These are phyloP conservation scores for Penelope pileata DNA, from an alignment of 2,113 vertebrate genomes.

Conservation along the genomic window DNA sequence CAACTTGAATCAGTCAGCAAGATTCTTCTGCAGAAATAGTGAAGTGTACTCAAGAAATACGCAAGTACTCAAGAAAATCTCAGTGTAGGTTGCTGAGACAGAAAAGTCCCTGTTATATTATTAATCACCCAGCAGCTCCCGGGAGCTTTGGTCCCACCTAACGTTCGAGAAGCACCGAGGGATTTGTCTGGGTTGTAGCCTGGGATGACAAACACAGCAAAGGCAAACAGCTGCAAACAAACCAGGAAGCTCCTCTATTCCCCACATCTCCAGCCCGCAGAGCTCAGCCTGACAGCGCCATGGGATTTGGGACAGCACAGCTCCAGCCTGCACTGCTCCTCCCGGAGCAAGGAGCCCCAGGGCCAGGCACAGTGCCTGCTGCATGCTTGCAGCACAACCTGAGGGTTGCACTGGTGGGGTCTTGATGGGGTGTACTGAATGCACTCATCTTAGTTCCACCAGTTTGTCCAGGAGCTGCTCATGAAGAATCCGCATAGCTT, in stretches of 20 bases:
- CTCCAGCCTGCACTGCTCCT: too few species aligned
- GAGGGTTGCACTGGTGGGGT: background rate
- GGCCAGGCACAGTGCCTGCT: background rate
- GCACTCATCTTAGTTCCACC: background rate
- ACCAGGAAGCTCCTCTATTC: background rate
- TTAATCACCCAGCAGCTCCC: background rate
- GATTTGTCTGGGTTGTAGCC: background rate
- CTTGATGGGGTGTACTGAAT: background rate
- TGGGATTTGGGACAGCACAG: background rate
- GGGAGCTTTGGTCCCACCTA: background rate
- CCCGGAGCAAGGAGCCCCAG: background rate
- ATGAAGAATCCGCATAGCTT: background rate
- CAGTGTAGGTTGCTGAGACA: accelerated
- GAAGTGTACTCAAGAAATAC: too few species aligned
- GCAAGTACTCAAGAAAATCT: background rate
- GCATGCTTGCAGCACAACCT: background rate
- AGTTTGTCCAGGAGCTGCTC: background rate
- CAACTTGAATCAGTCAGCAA: background rate
- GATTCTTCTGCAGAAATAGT: background rate
- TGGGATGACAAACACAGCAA: background rate
- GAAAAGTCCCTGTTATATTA: background rate
- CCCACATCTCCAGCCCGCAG: background rate
- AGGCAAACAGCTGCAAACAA: background rate
- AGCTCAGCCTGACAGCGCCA: background rate
- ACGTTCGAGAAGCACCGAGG: background rate